Base-by-base conservation (phyloP, 2,797 vertebrate genomes). In the Spinus olivaceus region DNA sequence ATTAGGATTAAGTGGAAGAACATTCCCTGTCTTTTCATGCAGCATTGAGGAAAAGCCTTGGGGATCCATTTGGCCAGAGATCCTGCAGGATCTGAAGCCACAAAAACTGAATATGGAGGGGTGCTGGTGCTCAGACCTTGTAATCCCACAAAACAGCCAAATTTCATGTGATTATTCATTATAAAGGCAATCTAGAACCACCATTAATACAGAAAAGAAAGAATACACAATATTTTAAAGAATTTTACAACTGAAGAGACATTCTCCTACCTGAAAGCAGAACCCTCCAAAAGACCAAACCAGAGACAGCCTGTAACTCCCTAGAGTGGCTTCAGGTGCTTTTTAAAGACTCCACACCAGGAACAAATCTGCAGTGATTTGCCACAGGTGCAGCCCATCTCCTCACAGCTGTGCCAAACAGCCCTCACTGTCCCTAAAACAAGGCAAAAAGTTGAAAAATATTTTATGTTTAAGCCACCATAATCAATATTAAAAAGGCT, bases 191-290 rank as follows among this genome's bases (percentile, higher is more conserved):
- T 19, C 37, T 12, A 63, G n/a, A 83, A 15, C 7, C 24, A 47
- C 5, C 23, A 54, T 21, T 14, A 47, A 56, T 11, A 47, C 5
- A 41, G 15, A 32, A 84, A 67, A 78, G 15, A 63, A 64, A 1
- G 2, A 28, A 7, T 0, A 28, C 5, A 8, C 2, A 32, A 27
- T 1, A 41, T 5, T 65, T 37, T 17, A 46, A 66, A 44, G 3
- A 56, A 60, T 4, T 5, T 0, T 6, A 17, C 1, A 0, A 4
- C 8, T 76, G 23, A 86, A 79, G 7, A 60, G 5, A 64, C 8
- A 17, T 15, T 47, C 3, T 25, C 35, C 27, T 78, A 64, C 18
- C 35, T 50, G 46, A 91, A 41, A 32, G 2, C 9, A 33, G 4
- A 9, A 24, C 1, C 23, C 9, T 63, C 16, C 22, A 66, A 11